phyloP scores from a whole-genome alignment of 2,113 vertebrate genomes.

The Zosterops pallidus region DNA sequence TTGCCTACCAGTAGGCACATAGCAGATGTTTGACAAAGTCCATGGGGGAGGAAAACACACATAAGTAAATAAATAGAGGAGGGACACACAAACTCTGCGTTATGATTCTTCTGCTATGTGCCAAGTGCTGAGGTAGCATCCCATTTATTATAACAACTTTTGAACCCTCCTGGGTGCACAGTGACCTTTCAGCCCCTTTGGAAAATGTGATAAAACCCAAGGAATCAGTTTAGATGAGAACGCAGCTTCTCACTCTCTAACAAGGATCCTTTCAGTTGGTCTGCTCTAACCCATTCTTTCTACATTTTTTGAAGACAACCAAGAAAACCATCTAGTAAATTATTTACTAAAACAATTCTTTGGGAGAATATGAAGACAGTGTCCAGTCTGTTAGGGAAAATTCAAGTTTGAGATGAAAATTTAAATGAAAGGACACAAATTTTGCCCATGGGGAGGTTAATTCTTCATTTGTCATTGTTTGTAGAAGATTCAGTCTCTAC shows the following conservation, averaged over 20 bases:
- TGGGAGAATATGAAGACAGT: not conserved
- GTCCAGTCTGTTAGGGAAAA: not conserved
- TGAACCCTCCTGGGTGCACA: not conserved
- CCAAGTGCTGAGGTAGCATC: not conserved
- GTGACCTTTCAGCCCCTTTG: not conserved
- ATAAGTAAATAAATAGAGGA: not conserved
- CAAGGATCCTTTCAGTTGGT: not conserved
- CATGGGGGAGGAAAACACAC: not conserved
- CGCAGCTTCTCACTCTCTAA: not conserved
- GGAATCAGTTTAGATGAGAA: not conserved
- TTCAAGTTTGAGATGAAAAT: not conserved
- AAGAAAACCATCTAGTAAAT: not conserved
- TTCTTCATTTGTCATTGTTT: not conserved
- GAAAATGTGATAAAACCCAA: conserved; percentile 27
- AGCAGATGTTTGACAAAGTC: not conserved
- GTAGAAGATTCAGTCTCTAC: not conserved
- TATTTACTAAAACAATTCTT: not conserved
- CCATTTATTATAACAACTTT: conserved; percentile 4
- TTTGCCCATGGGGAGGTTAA: not conserved
- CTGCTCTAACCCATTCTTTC: not conserved
- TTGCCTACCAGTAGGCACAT: not conserved
- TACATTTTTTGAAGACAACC: not conserved
- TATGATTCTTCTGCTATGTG: not conserved
- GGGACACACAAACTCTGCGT: not conserved
- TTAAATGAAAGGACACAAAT: not conserved